phyloP scores from a whole-genome alignment of 2,797 vertebrate genomes.

The Danio jaintianensis region DNA sequence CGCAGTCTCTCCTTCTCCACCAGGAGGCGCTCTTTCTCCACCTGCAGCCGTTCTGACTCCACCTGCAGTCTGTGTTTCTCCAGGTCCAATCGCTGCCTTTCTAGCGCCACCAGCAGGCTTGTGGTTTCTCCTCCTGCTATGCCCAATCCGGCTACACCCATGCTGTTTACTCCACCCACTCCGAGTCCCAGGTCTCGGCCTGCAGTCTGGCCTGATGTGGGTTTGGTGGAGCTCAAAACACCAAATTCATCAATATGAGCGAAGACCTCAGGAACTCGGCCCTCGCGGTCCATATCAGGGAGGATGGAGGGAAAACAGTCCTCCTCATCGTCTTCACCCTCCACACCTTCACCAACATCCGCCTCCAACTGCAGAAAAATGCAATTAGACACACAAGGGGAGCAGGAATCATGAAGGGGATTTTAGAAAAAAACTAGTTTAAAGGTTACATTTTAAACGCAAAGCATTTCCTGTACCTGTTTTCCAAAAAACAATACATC shows the following conservation, averaged over 20 bases:
- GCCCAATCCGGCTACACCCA: conserved; percentile 64
- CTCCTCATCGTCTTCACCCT: conserved; percentile 84
- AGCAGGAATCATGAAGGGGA: not conserved
- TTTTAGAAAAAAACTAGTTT: not conserved
- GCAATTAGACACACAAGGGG: not conserved
- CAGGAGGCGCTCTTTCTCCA: conserved; percentile 89
- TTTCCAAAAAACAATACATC: too few species aligned
- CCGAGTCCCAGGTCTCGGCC: conserved; percentile 80
- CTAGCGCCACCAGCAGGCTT: conserved; percentile 83
- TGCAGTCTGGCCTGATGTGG: conserved; percentile 52
- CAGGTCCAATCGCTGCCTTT: conserved; percentile 91
- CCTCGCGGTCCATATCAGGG: conserved; percentile 87
- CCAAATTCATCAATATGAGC: conserved; percentile 86
- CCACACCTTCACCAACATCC: conserved; percentile 55
- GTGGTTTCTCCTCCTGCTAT: conserved; percentile 78
- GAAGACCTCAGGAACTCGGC: conserved; percentile 82
- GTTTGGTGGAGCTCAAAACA: conserved; percentile 83
- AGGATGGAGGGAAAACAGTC: conserved; percentile 90
- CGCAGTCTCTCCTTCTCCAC: conserved; percentile 88
- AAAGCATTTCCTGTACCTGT: too few species aligned
- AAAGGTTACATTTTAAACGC: not conserved
- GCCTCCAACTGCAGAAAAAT: conserved; percentile 67
- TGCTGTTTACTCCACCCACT: not conserved
- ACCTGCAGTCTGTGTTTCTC: conserved; percentile 90
- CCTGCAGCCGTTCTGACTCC: conserved; percentile 87